Base-by-base conservation (phyloP, 2,888 invertebrate species). In the Nipponacmea schrenckii region DNA sequence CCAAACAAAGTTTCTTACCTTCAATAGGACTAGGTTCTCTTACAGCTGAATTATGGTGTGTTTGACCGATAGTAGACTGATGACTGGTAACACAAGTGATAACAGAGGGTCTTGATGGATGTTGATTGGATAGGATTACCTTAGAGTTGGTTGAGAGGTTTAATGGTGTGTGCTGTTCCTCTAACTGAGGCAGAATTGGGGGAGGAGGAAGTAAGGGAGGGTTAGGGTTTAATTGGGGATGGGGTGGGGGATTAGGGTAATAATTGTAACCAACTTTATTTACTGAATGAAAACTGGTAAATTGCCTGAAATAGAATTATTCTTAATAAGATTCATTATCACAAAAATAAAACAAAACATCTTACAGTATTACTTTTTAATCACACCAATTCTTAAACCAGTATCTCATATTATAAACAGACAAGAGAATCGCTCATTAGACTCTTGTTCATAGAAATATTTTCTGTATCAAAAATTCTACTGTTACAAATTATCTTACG, bases 81-180 rank as follows among this genome's bases (percentile, higher is more conserved):
- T 72, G 62, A 15, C 74, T 71, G 10, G 80, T 74, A 31, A 79
- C 77, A 77, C 82, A 81, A 8, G 82, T 81, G 56, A 83, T 84
- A 45, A 84, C 83, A 7, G 84, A 83, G n/a, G 84, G 83, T 20
- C 84, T 75, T 65, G 44, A 2, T 45, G 65, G 56, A 24, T 62
- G 70, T 24, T 17, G 50, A 27, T 26, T 48, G 68, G 15, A 26
- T n/a, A 4, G 62, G 56, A 14, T 64, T n/a, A 17, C 56, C 44
- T 20, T 39, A 15, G 27, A 62, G 20, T n/a, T 56, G 46, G 31
- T 31, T 71, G 71, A n/a, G 75, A 70, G 63, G 73, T 63, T 62
- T 69, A 50, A 70, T 71, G 74, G 26, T 70, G 69, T 2, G 20
- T 62, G 69, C 17, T 62, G 56, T 24, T 69, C 46, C n/a, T 67